These are phyloP conservation scores for Sweltsa coloradensis DNA, from an alignment of 1,140 invertebrate species.

Conservation along the genomic window DNA sequence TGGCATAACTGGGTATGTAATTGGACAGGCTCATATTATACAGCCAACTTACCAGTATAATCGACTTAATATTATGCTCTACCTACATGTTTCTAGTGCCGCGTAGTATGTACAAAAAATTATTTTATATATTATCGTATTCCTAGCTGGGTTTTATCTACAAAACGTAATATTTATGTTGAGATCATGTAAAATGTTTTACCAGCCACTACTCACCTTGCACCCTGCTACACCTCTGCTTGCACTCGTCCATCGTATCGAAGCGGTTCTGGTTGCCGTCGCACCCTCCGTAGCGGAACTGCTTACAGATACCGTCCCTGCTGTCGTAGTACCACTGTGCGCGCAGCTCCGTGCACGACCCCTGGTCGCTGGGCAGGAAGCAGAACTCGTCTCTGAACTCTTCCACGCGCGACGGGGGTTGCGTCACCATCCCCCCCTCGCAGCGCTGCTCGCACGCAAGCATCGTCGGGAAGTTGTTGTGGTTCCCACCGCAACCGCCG, in stretches of 20 bases:
- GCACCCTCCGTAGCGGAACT: constrained; percentile 75
- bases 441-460: constrained; percentile 53
- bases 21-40: no score
- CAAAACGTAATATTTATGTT: no score
- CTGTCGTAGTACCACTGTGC: constrained; percentile 70
- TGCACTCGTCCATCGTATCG: constrained; percentile 59
- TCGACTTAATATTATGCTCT: neutral
- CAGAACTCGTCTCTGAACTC: constrained; percentile 44
- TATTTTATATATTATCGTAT: neutral
- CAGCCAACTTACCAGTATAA: constrained; percentile 1
- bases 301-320: constrained; percentile 58
- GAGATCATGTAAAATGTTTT: no score
- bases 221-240: constrained; percentile 54
- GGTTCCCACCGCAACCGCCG: constrained; percentile 68
- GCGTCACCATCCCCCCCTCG: constrained; percentile 27
- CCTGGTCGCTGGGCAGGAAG: constrained; percentile 48
- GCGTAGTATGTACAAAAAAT: neutral
- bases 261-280: constrained; percentile 81
- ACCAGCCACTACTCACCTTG: no score
- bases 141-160: no score
- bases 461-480: constrained; percentile 62
- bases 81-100: neutral
- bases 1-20: no score
- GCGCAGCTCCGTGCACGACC: constrained; percentile 46
- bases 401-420: constrained; percentile 18